These are phyloP conservation scores for Dysidea cf. avara DNA, from an alignment of 37 sponge, comb jelly and placozoan genomes.

Conservation along the genomic window DNA sequence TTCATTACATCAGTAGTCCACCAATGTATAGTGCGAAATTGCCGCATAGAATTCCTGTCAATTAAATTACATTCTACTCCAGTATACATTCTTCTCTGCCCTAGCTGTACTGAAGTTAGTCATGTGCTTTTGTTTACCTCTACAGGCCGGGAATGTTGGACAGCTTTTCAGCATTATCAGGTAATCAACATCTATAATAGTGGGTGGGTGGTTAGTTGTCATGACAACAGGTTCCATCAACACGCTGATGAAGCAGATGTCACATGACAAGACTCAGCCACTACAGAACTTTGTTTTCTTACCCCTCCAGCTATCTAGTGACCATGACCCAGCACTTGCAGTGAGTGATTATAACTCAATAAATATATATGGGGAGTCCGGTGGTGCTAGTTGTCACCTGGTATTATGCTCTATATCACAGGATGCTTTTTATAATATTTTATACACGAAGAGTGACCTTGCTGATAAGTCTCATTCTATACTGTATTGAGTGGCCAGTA, in stretches of 20 bases:
- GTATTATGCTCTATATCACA: no score
- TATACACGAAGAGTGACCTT: no score
- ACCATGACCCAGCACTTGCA: slow-evolving; percentile 69
- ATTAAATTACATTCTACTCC: no score
- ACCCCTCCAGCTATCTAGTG: slow-evolving; percentile 62
- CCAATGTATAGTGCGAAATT: no score
- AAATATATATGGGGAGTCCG: not conserved
- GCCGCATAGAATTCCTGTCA: no score
- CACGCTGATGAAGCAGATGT: slow-evolving; percentile 72
- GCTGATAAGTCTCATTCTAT: no score
- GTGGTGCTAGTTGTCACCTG: not conserved
- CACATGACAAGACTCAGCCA: slow-evolving; percentile 60
- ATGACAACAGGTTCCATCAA: slow-evolving; percentile 34
- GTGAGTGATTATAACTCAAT: slow-evolving; percentile 15
- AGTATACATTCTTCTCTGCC: no score
- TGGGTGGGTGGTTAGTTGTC: not conserved
- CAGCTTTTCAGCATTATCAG: slow-evolving; percentile 72
- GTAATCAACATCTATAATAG: not conserved
- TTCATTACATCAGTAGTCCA: no score
- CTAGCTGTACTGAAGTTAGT: no score
- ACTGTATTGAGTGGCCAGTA: no score
- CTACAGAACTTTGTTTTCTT: slow-evolving; percentile 60
- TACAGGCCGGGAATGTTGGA: slow-evolving; percentile 79
- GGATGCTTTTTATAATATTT: no score
- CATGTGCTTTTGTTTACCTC: no score